These are phyloP conservation scores for Henricia sp. DNA, from an alignment of 53 echinoderm and acorn worm genomes.

Conservation along the genomic window DNA sequence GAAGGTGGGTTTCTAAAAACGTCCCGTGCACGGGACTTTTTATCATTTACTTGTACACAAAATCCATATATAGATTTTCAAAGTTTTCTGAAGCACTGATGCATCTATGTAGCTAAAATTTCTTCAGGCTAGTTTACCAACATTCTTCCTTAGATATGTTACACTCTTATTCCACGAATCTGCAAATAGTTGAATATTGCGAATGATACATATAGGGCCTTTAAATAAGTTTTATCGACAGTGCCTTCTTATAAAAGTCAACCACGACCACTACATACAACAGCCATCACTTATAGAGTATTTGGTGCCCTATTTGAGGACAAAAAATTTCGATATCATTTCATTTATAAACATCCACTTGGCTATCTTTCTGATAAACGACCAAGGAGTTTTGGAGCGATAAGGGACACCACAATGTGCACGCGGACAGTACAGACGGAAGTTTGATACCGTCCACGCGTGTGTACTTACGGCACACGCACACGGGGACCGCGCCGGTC, in stretches of 20 bases:
- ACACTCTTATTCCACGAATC: not conserved
- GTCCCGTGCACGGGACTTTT: no score
- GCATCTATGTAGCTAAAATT: no score
- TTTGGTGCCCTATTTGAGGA: slow-evolving; percentile 41
- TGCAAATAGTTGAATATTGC: not conserved
- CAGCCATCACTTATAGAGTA: not conserved
- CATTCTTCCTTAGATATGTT: not conserved
- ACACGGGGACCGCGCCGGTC: not conserved
- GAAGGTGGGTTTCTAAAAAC: no score
- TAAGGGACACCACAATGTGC: slow-evolving; percentile 2
- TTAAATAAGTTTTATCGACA: no score
- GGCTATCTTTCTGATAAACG: slow-evolving; percentile 46
- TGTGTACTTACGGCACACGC: slow-evolving; percentile 1
- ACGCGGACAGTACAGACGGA: slow-evolving; percentile 42
- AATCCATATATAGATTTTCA: no score
- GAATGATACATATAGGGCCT: not conserved
- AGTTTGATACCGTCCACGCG: not conserved
- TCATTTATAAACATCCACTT: slow-evolving; percentile 58
- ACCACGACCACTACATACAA: no score
- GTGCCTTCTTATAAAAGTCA: no score
- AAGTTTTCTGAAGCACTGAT: no score
- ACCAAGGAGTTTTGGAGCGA: slow-evolving; percentile 24
- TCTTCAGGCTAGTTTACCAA: no score
- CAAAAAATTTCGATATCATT: slow-evolving; percentile 46
- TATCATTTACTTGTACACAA: no score